Percentiles rank a stretch among this genome's conserved stretches.
Evolutionary conservation across 2,888 invertebrate genomes (phyloP).

Genomic region (Lasioglossum marginatum): DNA sequence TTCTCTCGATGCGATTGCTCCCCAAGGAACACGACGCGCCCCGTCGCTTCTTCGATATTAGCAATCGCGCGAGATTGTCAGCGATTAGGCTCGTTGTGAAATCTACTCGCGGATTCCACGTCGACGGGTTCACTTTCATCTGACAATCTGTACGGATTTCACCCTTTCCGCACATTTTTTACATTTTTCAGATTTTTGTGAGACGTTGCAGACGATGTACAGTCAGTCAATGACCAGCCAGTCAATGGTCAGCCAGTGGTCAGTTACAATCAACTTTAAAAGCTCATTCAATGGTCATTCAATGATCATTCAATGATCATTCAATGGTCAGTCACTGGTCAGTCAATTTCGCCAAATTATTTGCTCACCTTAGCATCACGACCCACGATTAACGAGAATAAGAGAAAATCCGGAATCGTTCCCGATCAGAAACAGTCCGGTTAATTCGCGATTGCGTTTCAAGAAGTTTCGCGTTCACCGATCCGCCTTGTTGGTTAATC

Average conservation of each 20-base stretch:
- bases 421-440: neutral
- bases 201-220: too few relatives aligned
- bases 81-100: slow-evolving; percentile 24
- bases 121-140: slow-evolving; percentile 5
- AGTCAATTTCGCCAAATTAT: too few relatives aligned
- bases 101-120: neutral
- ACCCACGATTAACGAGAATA: neutral
- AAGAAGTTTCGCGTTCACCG: neutral
- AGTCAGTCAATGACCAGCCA: too few relatives aligned
- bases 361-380: too few relatives aligned
- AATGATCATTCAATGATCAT: too few relatives aligned
- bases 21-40: neutral
- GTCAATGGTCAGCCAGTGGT: too few relatives aligned
- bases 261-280: too few relatives aligned
- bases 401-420: neutral
- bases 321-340: too few relatives aligned
- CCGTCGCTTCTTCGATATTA: slow-evolving; percentile 16
- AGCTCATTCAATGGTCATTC: too few relatives aligned
- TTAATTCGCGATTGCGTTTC: neutral
- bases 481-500: slow-evolving; percentile 24
- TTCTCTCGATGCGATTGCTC: slow-evolving; percentile 13
- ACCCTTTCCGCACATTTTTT: neutral
- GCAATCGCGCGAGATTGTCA: slow-evolving; percentile 1
- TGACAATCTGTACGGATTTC: neutral
- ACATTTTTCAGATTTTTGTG: too few relatives aligned